Conservation (phyloP, 2,113 vertebrate species). For the Gallinago jamesoni region DNA sequence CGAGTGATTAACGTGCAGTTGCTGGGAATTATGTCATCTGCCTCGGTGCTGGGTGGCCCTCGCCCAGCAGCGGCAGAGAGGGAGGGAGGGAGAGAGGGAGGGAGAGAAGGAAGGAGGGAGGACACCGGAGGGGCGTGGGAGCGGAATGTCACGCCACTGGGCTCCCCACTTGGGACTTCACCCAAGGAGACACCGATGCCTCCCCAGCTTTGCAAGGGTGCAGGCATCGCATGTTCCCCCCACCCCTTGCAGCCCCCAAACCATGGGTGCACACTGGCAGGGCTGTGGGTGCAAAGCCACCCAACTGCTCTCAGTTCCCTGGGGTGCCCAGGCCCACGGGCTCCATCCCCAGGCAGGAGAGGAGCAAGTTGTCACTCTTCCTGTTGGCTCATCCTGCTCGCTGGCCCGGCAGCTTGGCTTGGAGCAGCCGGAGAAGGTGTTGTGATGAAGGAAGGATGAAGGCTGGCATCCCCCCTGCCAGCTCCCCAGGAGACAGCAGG, state of each 20-base stretch:
- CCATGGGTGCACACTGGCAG: background rate
- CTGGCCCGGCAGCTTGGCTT: background rate
- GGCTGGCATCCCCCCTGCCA: background rate
- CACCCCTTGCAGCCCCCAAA: background rate
- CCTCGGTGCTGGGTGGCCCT: conserved; percentile 34
- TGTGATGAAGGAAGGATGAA: background rate
- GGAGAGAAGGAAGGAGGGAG: background rate
- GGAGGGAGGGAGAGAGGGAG: background rate
- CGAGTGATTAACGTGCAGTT: conserved; percentile 19
- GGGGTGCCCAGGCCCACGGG: background rate
- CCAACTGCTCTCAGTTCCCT: background rate
- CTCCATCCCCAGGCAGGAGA: background rate
- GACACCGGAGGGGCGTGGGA: background rate
- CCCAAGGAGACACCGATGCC: background rate
- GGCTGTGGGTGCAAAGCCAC: background rate
- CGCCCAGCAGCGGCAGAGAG: background rate
- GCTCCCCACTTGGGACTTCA: background rate
- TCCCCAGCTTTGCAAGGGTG: background rate
- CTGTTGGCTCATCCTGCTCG: rapidly evolving
- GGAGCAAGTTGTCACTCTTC: background rate
- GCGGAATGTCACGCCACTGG: background rate
- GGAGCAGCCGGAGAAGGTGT: background rate
- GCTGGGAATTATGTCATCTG: conserved; percentile 67
- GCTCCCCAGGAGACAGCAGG: background rate
- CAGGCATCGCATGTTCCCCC: rapidly evolving